Evolutionary conservation across 1,140 invertebrate genomes (phyloP), one percentile per base, ranked within the genome.

Genomic region (Micrasema minimum): DNA sequence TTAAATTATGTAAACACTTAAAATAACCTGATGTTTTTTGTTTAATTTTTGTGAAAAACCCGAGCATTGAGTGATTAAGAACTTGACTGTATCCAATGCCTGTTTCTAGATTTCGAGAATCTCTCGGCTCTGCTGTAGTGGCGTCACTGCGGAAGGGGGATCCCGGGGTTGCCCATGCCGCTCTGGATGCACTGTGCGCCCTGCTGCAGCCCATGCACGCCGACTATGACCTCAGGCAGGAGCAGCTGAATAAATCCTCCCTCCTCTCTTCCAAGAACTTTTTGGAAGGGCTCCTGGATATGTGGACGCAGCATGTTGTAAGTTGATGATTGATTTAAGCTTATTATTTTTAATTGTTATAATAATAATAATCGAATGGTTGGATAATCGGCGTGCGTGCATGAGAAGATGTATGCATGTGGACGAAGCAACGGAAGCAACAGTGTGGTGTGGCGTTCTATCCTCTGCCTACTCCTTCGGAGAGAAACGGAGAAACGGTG

Each of bases 171-270:
- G 95, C 96, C 20, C 95, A 99, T 85, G 94, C 97, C 6, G 96
- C 96, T 10, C 90, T 99, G 69, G 98, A 99, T 84, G 97, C 98
- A 85, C 89, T 99, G 57, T 97, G 96, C 85, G 95, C 97, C 26
- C 86, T 99, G 10, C 97, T 99, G 94, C 96, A 99, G 84, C 98
- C 98, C 0, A 99, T 99, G 94, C 97, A 99, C 82, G 91, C 95
- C 76, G 95, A 99, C 80, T 97, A 96, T 80, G 92, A 93, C 81
- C 82, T 99, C 26, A 88, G 96, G 76, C 96, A 98, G 83, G 98
- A 99, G 80, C 98, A 99, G 82, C 83, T 98, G 26, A 99, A 99
- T 81, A 99, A 99, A 87, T 93, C 93, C 71, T 97, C 95, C 67
- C 87, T 99, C 71, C 85, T 99, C 11, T 96, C 96, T 69, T 96